Evolutionary conservation across 1,140 invertebrate species (phyloP).

Genomic region (Cepaea nemoralis): DNA sequence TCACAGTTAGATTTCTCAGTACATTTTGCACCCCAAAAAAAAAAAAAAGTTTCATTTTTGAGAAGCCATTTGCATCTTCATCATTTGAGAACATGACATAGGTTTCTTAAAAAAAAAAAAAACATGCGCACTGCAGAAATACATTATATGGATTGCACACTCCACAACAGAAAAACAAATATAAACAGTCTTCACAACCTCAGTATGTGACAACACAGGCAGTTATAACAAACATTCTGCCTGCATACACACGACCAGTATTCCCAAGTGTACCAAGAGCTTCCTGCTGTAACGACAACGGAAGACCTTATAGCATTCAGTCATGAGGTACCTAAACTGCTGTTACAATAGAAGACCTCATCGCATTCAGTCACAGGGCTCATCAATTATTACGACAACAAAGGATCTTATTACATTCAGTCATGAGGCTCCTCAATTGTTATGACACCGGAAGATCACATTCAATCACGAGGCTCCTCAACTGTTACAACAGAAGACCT

Average conservation of each 20-base stretch:
- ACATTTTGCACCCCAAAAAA: not conserved
- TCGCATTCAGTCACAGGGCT: conserved; percentile 1
- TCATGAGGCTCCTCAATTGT: too few species aligned
- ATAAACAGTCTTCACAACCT: not conserved
- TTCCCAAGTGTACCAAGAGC: not conserved
- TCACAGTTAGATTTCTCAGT: not conserved
- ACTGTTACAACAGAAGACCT: too few species aligned
- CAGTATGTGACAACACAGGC: not conserved
- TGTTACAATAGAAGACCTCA: conserved; percentile 9
- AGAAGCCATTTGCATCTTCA: not conserved
- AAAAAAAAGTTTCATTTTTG: not conserved
- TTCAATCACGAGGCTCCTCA: too few species aligned
- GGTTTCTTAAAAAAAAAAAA: not conserved
- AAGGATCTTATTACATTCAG: too few species aligned
- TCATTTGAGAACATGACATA: not conserved
- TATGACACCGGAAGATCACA: too few species aligned
- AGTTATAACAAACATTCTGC: not conserved
- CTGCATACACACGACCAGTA: not conserved
- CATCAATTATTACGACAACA: too few species aligned
- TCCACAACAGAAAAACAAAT: not conserved
- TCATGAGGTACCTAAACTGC: not conserved
- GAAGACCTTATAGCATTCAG: too few species aligned
- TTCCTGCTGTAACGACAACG: too few species aligned
- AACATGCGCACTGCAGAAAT: not conserved
- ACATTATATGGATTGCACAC: not conserved